Evolutionary conservation across 1,140 invertebrate genomes (phyloP).

Genomic region (Neomicropteryx cornuta): DNA sequence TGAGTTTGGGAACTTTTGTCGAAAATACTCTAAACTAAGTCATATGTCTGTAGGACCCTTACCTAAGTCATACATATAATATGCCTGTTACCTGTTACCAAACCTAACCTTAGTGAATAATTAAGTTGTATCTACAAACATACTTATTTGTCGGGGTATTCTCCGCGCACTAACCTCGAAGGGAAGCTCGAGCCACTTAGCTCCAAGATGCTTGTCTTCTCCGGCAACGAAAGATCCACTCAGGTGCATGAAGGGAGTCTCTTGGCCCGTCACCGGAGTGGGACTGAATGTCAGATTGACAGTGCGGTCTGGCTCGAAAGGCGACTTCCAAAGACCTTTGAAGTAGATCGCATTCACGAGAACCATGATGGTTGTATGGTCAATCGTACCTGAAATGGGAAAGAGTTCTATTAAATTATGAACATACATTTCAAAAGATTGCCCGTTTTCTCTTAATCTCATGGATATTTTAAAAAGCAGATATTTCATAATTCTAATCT

Average conservation of each 20-base stretch:
- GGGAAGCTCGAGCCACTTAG: conserved; percentile 43
- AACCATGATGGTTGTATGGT: conserved; percentile 42
- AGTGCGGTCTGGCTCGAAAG: conserved; percentile 48
- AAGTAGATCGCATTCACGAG: conserved; percentile 67
- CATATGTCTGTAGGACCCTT: too few relatives aligned
- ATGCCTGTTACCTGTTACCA: too few relatives aligned
- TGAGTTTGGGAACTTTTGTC: too few relatives aligned
- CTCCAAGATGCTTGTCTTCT: conserved; percentile 17
- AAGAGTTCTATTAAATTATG: conserved; percentile 1
- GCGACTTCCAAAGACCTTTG: conserved; percentile 57
- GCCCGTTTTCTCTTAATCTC: background rate
- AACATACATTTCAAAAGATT: too few relatives aligned
- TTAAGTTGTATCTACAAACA: too few relatives aligned
- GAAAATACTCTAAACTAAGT: too few relatives aligned
- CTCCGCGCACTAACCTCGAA: conserved; percentile 43
- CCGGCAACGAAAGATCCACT: conserved; percentile 20
- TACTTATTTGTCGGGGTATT: too few relatives aligned
- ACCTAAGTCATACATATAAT: too few relatives aligned
- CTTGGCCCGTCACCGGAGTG: conserved; percentile 18
- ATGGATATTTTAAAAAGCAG: background rate
- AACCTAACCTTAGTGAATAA: too few relatives aligned
- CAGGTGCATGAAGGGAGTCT: conserved; percentile 25
- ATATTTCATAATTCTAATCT: background rate
- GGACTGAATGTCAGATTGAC: conserved; percentile 38
- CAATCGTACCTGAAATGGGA: conserved; percentile 33